Evolutionary conservation across 30 jellyfish, hydroid and myxozoan species (phyloP).

Genomic region (Aurelia coerulea): DNA sequence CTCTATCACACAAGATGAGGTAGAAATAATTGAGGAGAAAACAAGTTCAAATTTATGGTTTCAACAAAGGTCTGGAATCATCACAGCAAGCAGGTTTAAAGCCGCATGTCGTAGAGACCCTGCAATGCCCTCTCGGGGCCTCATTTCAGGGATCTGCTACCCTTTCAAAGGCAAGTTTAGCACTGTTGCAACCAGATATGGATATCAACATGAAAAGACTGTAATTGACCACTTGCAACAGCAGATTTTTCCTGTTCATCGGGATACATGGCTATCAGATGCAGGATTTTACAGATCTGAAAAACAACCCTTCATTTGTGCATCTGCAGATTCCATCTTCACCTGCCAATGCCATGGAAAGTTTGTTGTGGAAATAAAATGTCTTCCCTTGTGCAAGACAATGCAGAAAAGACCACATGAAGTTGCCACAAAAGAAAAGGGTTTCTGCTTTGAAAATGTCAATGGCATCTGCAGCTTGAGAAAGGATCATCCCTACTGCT

Average conservation of each 20-base stretch:
- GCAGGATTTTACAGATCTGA: background rate
- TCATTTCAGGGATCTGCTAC: background rate
- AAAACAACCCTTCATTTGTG: background rate
- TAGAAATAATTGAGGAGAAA: background rate
- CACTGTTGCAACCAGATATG: slow-evolving; percentile 1
- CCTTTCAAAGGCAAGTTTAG: slow-evolving; percentile 4
- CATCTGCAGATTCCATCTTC: slow-evolving; percentile 19
- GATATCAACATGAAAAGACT: slow-evolving; percentile 11
- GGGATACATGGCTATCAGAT: too few relatives aligned
- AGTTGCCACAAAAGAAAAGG: background rate
- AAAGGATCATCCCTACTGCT: background rate
- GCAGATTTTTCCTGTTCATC: background rate
- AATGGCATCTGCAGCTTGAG: background rate
- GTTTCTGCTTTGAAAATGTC: background rate
- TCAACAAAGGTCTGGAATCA: slow-evolving; percentile 1
- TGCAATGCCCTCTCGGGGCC: background rate
- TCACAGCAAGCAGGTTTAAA: slow-evolving; percentile 11
- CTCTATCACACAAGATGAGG: background rate
- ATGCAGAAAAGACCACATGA: background rate
- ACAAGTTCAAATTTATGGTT: slow-evolving; percentile 12
- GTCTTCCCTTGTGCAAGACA: slow-evolving; percentile 5
- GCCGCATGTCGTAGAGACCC: background rate
- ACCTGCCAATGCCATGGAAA: slow-evolving; percentile 14
- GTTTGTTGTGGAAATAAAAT: slow-evolving; percentile 18
- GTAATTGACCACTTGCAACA: background rate